Conservation (phyloP, 2,888 invertebrate species). For the Choristoneura rosaceana region DNA sequence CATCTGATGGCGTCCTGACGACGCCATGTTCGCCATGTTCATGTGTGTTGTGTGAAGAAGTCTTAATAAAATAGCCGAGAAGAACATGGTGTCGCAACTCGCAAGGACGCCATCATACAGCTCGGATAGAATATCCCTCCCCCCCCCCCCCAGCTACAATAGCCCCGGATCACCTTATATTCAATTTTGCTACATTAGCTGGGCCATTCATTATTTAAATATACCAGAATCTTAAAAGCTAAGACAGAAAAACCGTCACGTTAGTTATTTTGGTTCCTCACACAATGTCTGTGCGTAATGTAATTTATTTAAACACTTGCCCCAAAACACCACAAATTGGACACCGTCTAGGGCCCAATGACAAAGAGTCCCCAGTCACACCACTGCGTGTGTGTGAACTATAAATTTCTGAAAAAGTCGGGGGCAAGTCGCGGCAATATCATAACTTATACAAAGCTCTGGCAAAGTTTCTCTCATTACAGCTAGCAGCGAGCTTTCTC, state of each 20-base stretch:
- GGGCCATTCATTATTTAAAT: no score
- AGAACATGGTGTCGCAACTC: no score
- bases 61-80: no score
- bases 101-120: no score
- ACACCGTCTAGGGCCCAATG: constrained; percentile 51
- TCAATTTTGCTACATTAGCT: no score
- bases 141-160: no score
- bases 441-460: constrained; percentile 40
- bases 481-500: constrained; percentile 17
- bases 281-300: constrained; percentile 1
- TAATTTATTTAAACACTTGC: constrained; percentile 31
- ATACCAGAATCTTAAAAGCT: no score
- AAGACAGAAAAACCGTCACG: background rate
- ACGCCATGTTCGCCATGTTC: no score
- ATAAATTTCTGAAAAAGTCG: constrained; percentile 41
- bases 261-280: background rate
- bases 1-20: no score
- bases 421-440: constrained; percentile 40
- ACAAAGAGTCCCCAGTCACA: constrained; percentile 51
- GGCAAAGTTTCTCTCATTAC: constrained; percentile 35
- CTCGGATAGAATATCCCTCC: no score
- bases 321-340: constrained; percentile 41
- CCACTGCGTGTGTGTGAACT: constrained; percentile 40
- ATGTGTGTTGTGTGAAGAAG: no score
- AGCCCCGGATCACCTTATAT: no score